Base-by-base conservation (phyloP, 2,113 vertebrate species). In the Mus pahari region DNA sequence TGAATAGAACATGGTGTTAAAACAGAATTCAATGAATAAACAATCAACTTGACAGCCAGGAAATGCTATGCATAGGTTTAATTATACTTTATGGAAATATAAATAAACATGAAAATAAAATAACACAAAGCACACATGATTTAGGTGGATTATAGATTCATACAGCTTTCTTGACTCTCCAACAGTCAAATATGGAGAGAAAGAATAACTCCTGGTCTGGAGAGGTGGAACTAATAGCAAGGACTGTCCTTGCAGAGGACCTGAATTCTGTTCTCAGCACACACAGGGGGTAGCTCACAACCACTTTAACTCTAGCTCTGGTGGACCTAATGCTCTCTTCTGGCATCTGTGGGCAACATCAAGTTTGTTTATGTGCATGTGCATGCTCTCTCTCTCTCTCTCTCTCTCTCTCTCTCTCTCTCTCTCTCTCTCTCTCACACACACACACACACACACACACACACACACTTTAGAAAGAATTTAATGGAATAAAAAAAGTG, bases 1-100 rank as follows among this genome's bases (percentile, higher is more conserved):
- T 79, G 96, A 95, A 89, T 11, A 28, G 33, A 36, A 50, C 39
- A 31, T 24, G 20, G 13, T 91, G 20, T 70, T 89, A 68, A 96
- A 74, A 96, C 89, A 3, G 6, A 97, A 89, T 93, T 73, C 77
- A 96, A 95, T 93, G 81, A 92, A 94, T 45, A 77, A 86, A 92
- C 94, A 91, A 96, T 93, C 91, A 81, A 95, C 70, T 58, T 78
- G 95, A 94, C 71, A n/a, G n/a, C 71, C 50, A 73, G 75, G 62
- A 86, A 89, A 94, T 58, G 78, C 55, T 45, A 53, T 3, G 58
- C 42, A 55, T 31, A 58, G 77, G 50, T 94, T 42, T 96, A 91
- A 95, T 96, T 97, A 96, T 6, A 89, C 58, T 71, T 42, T 70
- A 64, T 8, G 68, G 77, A n/a, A 96, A 92, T 95, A 33, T 66